Conservation (phyloP, 2,888 invertebrate genomes). For the Micoletzkya japonica region DNA sequence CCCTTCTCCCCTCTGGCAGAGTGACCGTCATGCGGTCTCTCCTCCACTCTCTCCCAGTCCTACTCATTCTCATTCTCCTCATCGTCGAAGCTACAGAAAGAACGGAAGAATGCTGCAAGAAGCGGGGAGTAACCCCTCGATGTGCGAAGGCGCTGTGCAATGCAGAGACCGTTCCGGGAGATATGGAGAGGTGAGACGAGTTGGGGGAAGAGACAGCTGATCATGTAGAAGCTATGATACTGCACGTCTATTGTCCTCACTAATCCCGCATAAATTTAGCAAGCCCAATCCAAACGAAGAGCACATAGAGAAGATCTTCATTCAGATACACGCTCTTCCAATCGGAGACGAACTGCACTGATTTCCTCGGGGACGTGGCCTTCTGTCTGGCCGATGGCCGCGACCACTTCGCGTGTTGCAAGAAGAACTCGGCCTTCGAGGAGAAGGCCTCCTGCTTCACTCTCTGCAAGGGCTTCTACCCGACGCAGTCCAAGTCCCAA, state of each 20-base stretch:
- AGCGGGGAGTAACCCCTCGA: slow-evolving; percentile 42
- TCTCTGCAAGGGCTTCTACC: slow-evolving; percentile 46
- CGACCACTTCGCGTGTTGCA: slow-evolving; percentile 53
- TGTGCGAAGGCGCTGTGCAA: slow-evolving; percentile 52
- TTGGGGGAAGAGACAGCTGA: too few species aligned
- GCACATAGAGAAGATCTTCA: too few species aligned
- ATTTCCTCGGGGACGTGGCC: slow-evolving; percentile 43
- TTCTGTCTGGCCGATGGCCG: slow-evolving; percentile 55
- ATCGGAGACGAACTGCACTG: slow-evolving; percentile 38
- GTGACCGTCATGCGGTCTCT: neutral
- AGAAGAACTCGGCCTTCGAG: slow-evolving; percentile 35
- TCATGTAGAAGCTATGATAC: too few species aligned
- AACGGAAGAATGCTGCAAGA: slow-evolving; percentile 45
- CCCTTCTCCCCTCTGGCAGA: neutral
- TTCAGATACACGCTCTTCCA: slow-evolving; percentile 48
- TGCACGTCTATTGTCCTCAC: too few species aligned
- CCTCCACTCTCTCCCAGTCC: neutral
- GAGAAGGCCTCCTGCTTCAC: slow-evolving; percentile 52
- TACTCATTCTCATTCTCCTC: neutral
- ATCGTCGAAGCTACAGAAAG: neutral
- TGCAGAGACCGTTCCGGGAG: slow-evolving; percentile 44
- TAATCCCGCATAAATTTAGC: too few species aligned
- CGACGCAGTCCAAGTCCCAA: slow-evolving; percentile 1
- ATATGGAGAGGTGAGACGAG: slow-evolving; percentile 48
- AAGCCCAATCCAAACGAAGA: too few species aligned